Base-by-base conservation (phyloP, 2,797 vertebrate genomes). In the Acanthornis magna region DNA sequence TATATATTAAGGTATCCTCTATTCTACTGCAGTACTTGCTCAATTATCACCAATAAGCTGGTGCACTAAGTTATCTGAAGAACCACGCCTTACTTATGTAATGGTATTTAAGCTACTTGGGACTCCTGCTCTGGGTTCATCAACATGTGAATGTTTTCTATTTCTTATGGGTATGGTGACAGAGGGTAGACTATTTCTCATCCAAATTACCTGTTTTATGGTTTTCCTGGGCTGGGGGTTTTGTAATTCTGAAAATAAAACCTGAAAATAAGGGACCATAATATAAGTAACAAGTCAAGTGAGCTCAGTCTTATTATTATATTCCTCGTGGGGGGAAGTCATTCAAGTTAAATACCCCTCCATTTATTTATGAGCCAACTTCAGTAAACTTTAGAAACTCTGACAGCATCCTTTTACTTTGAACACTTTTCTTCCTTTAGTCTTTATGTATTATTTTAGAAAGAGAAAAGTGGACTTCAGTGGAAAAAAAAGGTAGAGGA, bases 141-240 rank as follows among this genome's bases (percentile, higher is more conserved):
- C 68, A 34, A 27, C 0, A 0, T 0, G 0, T 38, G 58, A 76
- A 70, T 32, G 7, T 13, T 76, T 68, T 65, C 27, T 29, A 17
- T 79, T 73, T 71, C 67, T n/a, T 62, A 21, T 23, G 66, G 13
- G 3, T 81, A 13, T 85, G 70, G 38, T 58, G 20, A 27, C 5
- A n/a, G 23, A 40, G 2, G 43, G 16, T 60, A 36, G 19, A 21
- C 25, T 84, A 87, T 18, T 42, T 47, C 34, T 86, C 16, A 66
- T 58, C 38, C 36, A 67, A 3, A 27, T 87, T 40, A 66, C 2
- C 8, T 66, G 18, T 48, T 94, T n/a, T 68, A 15, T 58, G 30
- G 32, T 75, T 71, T 91, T 90, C 30, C 42, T 63, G 13, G 1
- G 0, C 6, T 48, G 16, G 34, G 15, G 1, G 9, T 2, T 74